A percentile compares a stretch with the other conserved stretches of the same genome.
Conservation (phyloP, 1,140 invertebrate species). For the Steinernema feltiae region DNA sequence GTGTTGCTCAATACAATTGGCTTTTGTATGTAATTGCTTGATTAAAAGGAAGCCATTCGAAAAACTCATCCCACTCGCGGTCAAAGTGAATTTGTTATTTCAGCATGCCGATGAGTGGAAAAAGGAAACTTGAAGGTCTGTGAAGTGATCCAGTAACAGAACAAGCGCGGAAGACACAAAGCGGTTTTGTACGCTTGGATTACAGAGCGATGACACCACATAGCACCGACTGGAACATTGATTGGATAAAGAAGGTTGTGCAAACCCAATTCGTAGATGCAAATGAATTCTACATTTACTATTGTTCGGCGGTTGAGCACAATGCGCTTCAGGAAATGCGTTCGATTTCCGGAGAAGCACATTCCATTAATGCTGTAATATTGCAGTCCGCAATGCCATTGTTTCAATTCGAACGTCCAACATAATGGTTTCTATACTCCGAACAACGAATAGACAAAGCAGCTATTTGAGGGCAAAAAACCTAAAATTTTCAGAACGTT, state of each 20-base stretch:
- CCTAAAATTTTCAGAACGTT: no score
- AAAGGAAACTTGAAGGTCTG: no score
- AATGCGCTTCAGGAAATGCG: neutral
- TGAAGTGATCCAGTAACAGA: no score
- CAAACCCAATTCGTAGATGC: no score
- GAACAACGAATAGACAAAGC: neutral
- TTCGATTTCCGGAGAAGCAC: constrained; percentile 3
- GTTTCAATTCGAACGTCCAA: neutral
- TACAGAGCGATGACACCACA: no score
- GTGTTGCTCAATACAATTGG: constrained; percentile 8
- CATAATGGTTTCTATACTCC: neutral
- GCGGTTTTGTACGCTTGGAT: no score
- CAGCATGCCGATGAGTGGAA: no score
- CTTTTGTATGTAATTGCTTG: constrained; percentile 15
- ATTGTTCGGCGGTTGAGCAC: neutral
- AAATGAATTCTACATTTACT: neutral
- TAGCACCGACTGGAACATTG: no score
- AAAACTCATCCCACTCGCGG: neutral
- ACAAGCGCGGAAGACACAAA: no score
- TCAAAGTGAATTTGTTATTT: neutral
- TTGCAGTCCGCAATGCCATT: neutral
- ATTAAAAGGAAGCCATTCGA: neutral
- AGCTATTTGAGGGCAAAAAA: no score
- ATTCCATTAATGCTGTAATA: constrained; percentile 4
- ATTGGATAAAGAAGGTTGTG: no score